phyloP scores from a whole-genome alignment of 1,140 invertebrate genomes.

The Zaprionus capensis region DNA sequence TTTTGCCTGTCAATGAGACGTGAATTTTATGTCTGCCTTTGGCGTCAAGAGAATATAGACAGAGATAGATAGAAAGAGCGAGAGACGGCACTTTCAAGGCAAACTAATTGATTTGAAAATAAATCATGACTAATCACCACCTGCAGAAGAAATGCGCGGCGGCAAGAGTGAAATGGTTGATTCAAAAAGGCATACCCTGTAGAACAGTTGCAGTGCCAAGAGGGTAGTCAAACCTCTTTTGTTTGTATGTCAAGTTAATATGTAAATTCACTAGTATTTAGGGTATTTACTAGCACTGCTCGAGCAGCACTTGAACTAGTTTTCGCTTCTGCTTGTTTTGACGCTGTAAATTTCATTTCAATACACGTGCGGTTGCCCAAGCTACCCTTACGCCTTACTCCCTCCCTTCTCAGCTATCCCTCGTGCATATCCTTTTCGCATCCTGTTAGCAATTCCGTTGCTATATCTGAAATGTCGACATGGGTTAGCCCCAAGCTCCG shows the following conservation, averaged over 20 bases:
- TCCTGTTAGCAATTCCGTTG: slow-evolving; percentile 39
- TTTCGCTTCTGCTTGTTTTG: slow-evolving; percentile 1
- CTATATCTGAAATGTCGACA: slow-evolving; percentile 39
- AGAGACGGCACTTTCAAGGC: slow-evolving; percentile 48
- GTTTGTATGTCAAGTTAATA: no score
- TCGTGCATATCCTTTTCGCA: slow-evolving; percentile 17
- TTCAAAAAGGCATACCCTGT: background rate
- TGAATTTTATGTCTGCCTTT: slow-evolving; percentile 56
- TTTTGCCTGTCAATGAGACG: slow-evolving; percentile 71
- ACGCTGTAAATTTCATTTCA: slow-evolving; percentile 39
- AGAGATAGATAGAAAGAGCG: background rate
- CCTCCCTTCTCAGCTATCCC: background rate
- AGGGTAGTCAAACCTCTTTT: background rate
- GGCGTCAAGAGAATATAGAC: background rate
- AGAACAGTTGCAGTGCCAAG: background rate
- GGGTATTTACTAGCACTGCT: slow-evolving; percentile 9
- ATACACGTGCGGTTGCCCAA: slow-evolving; percentile 10
- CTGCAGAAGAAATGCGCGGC: slow-evolving; percentile 35
- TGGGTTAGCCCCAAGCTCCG: slow-evolving; percentile 9
- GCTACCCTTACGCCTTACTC: background rate
- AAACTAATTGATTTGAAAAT: slow-evolving; percentile 82
- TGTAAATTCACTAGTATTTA: background rate
- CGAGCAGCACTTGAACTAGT: background rate
- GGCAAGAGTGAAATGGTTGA: background rate
- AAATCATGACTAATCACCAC: slow-evolving; percentile 82